Base-by-base conservation (phyloP, 2,113 vertebrate species). In the Psilopsiagon aymara region DNA sequence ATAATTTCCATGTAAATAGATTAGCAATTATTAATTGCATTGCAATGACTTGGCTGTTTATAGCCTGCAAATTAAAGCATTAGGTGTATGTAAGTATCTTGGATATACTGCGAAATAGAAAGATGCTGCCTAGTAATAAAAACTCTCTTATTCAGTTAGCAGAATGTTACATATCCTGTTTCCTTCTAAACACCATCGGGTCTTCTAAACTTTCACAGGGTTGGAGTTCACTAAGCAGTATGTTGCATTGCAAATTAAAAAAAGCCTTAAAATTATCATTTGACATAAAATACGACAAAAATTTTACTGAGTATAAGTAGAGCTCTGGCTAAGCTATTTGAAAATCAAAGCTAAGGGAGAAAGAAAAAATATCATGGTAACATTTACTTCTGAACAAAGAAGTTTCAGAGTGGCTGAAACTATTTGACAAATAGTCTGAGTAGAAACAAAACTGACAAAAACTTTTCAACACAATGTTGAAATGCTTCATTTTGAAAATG, bases 11-110 rank as follows among this genome's bases (percentile, higher is more conserved):
- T 85, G 69, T 41, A 89, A 92, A 91, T 91, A 70, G 28, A 82
- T 20, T 66, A 78, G 9, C 55, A 90, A 93, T 94, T 93, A 88
- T 95, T 86, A 92, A 94, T 87, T 79, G 19, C 31, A 62, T 90
- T 94, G 80, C 67, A 88, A 73, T 93, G 57, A 46, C 70, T 91
- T 84, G 55, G 51, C 88, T 96, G 83, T 84, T 96, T 96, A 94
- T 79, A 82, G 83, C 74, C 77, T 94, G 90, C 66, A 92, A 96
- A 96, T 82, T 89, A 76, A 94, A 96, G 55, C 52, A 78, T 86
- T 95, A 88, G 77, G 39, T 90, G 63, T 95, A 95, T 92, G 88
- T 86, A 94, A 94, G 95, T 94, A 91, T 82, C 86, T 91, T 82
- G 69, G 62, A 77, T 91, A 87, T 25, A 53, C 86, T 66, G 74